Base-by-base conservation (phyloP, 2,113 vertebrate species). In the Xiphias gladius region DNA sequence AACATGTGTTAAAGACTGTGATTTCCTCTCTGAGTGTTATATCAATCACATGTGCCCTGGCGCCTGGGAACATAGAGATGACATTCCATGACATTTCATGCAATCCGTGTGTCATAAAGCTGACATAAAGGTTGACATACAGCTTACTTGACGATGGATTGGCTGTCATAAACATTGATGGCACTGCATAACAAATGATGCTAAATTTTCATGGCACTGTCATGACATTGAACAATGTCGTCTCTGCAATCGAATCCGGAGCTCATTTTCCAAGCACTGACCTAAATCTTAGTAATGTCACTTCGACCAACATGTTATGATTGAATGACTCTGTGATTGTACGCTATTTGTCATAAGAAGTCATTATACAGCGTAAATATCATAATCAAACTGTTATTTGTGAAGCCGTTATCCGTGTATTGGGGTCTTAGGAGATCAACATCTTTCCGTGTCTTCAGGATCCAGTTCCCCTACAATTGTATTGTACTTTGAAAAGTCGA, bases 161-260 rank as follows among this genome's bases (percentile, higher is more conserved):
- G 90, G 76, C 83, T 87, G 89, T 92, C 93, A 90, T 92, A 88
- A 93, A 90, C 88, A 89, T 82, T 91, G 94, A 93, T 88, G 83
- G 83, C 89, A 79, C 84, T 68, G 81, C 90, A 88, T 94, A 91
- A 94, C 91, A 93, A 93, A 94, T 88, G 84, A 90, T 66, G 88
- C 85, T 79, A 90, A 88, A 92, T 90, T 92, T 93, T 91, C 89
- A 86, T 72, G 67, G 82, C 89, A 91, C 83, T 77, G 91, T 88
- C 74, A 68, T 93, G 94, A 93, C 94, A 94, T 93, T 94, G 94
- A 93, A 92, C 94, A 92, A 94, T 94, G 93, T 94, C 88, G 84
- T 83, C 87, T 58, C 80, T 32, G 89, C 94, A 87, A 86, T 91
- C 78, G 88, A 94, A 92, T 68, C 82, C 69, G 28, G 79, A 86